Conservation (phyloP, 2,888 invertebrate genomes). For the Eilema griseolum region DNA sequence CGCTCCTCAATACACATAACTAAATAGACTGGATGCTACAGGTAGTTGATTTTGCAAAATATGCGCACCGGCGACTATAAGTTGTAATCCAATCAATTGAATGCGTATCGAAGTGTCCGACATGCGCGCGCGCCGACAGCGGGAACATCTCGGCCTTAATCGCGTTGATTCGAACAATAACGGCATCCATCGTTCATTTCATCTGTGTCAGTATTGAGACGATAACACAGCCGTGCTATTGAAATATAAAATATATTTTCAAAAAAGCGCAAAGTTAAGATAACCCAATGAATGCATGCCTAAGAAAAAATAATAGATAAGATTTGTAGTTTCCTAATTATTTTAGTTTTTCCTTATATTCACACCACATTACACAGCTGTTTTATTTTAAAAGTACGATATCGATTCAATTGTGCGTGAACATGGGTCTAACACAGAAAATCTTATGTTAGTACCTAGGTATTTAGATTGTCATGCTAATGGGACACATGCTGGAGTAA, state of each 20-base stretch:
- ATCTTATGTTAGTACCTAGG: too few relatives aligned
- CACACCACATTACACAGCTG: too few relatives aligned
- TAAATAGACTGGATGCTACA: not conserved
- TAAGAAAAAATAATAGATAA: too few relatives aligned
- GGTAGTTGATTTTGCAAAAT: too few relatives aligned
- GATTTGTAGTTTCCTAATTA: too few relatives aligned
- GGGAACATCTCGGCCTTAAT: conserved; percentile 53
- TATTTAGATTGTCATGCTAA: too few relatives aligned
- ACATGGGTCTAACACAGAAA: too few relatives aligned
- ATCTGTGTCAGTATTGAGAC: conserved; percentile 60
- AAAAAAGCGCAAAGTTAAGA: not conserved
- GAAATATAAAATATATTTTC: not conserved
- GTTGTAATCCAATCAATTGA: conserved; percentile 23
- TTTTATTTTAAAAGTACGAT: too few relatives aligned
- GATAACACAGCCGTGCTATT: not conserved
- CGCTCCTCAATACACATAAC: conserved; percentile 17
- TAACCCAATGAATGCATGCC: too few relatives aligned
- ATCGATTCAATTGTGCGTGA: too few relatives aligned
- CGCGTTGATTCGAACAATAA: conserved; percentile 70
- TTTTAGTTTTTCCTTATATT: too few relatives aligned
- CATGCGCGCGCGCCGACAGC: conserved; percentile 22
- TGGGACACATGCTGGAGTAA: too few relatives aligned
- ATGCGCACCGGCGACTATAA: not conserved
- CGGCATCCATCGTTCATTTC: conserved; percentile 71
- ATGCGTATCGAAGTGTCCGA: conserved; percentile 31